A percentile compares a stretch with the other conserved stretches of the same genome.
Conservation (phyloP, 1,140 invertebrate genomes). For the Gryllus bimaculatus region DNA sequence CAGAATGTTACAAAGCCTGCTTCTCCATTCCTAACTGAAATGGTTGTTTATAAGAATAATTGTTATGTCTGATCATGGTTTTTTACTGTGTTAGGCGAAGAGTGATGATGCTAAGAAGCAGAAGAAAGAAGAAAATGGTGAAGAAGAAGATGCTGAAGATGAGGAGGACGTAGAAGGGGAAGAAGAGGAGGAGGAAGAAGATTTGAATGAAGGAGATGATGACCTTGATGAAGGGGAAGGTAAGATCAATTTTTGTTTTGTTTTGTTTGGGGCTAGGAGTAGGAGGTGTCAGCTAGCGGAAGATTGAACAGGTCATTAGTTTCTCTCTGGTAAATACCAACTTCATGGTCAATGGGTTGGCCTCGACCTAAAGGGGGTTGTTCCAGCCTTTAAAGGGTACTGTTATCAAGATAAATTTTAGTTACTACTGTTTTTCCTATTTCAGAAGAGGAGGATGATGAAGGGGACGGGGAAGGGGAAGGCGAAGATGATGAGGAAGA, state of each 20-base stretch:
- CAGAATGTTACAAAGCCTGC: background rate
- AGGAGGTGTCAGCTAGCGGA: slow-evolving; percentile 43
- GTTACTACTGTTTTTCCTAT: slow-evolving; percentile 25
- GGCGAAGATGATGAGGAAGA: slow-evolving; percentile 43
- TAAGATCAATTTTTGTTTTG: slow-evolving; percentile 26
- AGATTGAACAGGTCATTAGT: slow-evolving; percentile 35
- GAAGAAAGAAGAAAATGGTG: slow-evolving; percentile 66
- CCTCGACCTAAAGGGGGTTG: too few relatives aligned
- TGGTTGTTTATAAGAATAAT: background rate
- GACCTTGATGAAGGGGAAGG: slow-evolving; percentile 52
- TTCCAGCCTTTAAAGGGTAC: background rate
- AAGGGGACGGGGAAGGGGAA: slow-evolving; percentile 47
- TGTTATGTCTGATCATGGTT: background rate
- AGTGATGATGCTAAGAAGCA: slow-evolving; percentile 63
- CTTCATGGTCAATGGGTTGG: too few relatives aligned
- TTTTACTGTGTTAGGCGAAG: slow-evolving; percentile 46
- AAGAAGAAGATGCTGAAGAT: slow-evolving; percentile 41
- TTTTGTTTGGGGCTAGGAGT: slow-evolving; percentile 47
- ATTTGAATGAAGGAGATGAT: slow-evolving; percentile 54
- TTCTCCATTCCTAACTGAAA: background rate
- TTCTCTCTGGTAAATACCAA: too few relatives aligned
- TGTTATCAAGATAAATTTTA: background rate
- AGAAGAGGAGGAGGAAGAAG: slow-evolving; percentile 57
- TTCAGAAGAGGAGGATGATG: slow-evolving; percentile 49
- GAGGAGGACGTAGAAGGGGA: slow-evolving; percentile 42